Conservation (phyloP, 2,113 vertebrate species). For the Bolborhynchus lineola region DNA sequence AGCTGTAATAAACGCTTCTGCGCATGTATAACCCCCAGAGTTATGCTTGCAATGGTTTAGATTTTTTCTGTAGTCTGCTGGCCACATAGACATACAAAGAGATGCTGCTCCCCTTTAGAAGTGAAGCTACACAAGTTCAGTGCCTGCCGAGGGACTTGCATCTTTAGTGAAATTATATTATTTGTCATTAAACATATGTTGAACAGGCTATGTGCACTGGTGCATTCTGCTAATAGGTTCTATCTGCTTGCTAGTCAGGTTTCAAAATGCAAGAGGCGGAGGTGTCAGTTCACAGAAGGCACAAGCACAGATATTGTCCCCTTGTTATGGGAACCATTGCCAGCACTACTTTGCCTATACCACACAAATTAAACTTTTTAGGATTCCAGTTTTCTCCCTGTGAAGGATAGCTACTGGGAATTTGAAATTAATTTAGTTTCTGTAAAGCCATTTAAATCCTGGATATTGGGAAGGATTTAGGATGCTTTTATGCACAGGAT, state of each 20-base stretch:
- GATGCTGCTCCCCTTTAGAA: background rate
- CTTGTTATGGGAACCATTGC: background rate
- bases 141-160: background rate
- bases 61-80: background rate
- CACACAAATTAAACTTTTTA: background rate
- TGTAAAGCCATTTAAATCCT: background rate
- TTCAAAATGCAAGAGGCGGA: background rate
- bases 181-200: background rate
- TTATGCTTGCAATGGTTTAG: background rate
- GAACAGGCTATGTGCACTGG: background rate
- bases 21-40: background rate
- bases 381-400: background rate
- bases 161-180: background rate
- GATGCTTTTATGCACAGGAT: background rate
- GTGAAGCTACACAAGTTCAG: background rate
- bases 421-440: background rate
- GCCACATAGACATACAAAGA: background rate
- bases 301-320: background rate
- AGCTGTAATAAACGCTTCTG: background rate
- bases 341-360: background rate
- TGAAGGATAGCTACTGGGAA: background rate
- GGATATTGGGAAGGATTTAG: background rate
- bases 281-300: background rate
- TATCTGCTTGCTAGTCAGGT: background rate
- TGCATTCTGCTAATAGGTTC: background rate